These are phyloP conservation scores for Atta texana DNA, from an alignment of 1,140 invertebrate genomes.

Conservation along the genomic window DNA sequence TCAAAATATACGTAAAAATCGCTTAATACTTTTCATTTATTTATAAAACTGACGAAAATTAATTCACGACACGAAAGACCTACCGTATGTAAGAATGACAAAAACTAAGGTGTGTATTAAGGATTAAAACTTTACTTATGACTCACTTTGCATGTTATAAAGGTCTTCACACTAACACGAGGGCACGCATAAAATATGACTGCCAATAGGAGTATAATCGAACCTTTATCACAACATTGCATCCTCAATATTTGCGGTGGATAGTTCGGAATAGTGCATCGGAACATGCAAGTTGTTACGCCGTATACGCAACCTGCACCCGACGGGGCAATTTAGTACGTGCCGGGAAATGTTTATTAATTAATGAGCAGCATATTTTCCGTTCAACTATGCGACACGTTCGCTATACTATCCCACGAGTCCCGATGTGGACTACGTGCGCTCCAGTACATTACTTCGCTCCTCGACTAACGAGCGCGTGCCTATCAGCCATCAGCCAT, in stretches of 20 bases:
- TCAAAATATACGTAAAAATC: too few relatives aligned
- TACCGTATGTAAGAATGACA: too few relatives aligned
- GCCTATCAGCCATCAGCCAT: slow-evolving; percentile 29
- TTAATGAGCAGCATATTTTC: slow-evolving; percentile 63
- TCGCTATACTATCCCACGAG: not conserved
- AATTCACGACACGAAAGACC: too few relatives aligned
- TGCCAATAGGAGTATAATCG: slow-evolving; percentile 6
- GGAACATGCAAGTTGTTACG: slow-evolving; percentile 10
- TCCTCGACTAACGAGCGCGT: slow-evolving; percentile 36
- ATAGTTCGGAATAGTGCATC: not conserved
- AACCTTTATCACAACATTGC: slow-evolving; percentile 23
- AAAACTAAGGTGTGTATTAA: too few relatives aligned
- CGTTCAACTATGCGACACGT: slow-evolving; percentile 42
- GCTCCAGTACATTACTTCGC: slow-evolving; percentile 9
- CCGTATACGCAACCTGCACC: not conserved
- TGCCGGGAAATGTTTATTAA: slow-evolving; percentile 62
- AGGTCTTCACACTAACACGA: not conserved
- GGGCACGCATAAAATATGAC: not conserved
- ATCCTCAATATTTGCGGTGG: slow-evolving; percentile 38
- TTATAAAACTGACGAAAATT: too few relatives aligned
- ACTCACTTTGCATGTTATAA: not conserved
- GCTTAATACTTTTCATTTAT: too few relatives aligned
- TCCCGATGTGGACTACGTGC: slow-evolving; percentile 24
- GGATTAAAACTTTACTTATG: too few relatives aligned
- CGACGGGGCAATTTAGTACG: slow-evolving; percentile 52